phyloP scores from a whole-genome alignment of 2,113 vertebrate genomes.

The Kryptolebias marmoratus region DNA sequence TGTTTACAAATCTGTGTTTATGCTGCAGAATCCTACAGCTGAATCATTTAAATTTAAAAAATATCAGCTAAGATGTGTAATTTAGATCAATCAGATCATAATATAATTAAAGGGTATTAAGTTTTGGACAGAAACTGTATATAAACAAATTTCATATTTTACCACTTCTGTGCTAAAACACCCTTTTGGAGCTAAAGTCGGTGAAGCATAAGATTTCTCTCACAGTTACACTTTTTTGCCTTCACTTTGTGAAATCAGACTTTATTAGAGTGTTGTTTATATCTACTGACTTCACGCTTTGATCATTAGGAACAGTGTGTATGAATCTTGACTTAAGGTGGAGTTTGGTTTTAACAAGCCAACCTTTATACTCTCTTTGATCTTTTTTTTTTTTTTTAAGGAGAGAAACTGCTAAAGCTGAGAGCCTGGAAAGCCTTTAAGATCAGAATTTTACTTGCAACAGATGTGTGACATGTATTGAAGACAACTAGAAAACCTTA shows the following conservation, averaged over 20 bases:
- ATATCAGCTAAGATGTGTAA: background rate
- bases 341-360: constrained; percentile 65
- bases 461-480: constrained; percentile 21
- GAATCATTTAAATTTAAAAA: background rate
- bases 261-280: constrained; percentile 65
- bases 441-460: constrained; percentile 42
- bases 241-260: constrained; percentile 41
- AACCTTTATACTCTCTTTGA: constrained; percentile 61
- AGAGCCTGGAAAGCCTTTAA: constrained; percentile 38
- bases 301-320: constrained; percentile 52
- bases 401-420: constrained; percentile 20
- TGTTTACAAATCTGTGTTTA: background rate
- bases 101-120: background rate
- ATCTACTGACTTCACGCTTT: constrained; percentile 52
- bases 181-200: constrained; percentile 13
- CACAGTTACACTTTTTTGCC: constrained; percentile 36
- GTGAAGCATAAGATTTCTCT: constrained; percentile 19
- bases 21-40: constrained; percentile 13
- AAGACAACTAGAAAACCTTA: constrained; percentile 17
- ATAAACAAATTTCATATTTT: constrained; percentile 4
- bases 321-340: constrained; percentile 64
- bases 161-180: constrained; percentile 6
- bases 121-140: constrained; percentile 3
- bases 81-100: no score
- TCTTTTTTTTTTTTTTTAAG: constrained; percentile 56